Conservation (phyloP, 1,140 invertebrate genomes). For the Bombus confusus region DNA sequence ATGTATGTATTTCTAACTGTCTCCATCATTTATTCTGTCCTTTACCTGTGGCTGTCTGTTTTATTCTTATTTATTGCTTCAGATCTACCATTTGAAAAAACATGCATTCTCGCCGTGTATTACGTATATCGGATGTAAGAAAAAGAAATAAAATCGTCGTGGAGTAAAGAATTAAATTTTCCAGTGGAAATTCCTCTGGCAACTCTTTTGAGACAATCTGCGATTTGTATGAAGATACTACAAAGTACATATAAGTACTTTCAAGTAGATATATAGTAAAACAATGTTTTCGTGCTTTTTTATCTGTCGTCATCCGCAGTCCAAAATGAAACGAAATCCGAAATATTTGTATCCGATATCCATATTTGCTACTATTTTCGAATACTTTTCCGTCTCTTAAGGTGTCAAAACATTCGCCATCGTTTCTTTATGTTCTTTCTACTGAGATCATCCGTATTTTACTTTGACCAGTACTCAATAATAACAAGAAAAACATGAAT, state of each 20-base stretch:
- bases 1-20: not conserved
- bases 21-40: not conserved
- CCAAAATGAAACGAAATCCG: not conserved
- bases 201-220: not conserved
- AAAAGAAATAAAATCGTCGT: not conserved
- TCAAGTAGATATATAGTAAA: slow-evolving; percentile 58
- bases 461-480: not conserved
- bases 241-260: not conserved
- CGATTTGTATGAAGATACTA: not conserved
- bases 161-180: not conserved
- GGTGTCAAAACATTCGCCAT: slow-evolving; percentile 14
- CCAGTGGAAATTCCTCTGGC: not conserved
- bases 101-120: not conserved
- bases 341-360: not conserved
- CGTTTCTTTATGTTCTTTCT: not conserved
- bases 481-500: not conserved
- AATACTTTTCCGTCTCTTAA: not conserved
- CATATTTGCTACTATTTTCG: not conserved
- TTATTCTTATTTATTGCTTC: not conserved
- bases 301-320: slow-evolving; percentile 18
- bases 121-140: not conserved
- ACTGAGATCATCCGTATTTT: not conserved
- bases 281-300: slow-evolving; percentile 51
- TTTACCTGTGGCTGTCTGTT: too few relatives aligned
- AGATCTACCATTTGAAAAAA: not conserved